Evolutionary conservation across 2,888 invertebrate species (phyloP), one percentile per base, ranked within the genome.

Genomic region (Deilephila elpenor): DNA sequence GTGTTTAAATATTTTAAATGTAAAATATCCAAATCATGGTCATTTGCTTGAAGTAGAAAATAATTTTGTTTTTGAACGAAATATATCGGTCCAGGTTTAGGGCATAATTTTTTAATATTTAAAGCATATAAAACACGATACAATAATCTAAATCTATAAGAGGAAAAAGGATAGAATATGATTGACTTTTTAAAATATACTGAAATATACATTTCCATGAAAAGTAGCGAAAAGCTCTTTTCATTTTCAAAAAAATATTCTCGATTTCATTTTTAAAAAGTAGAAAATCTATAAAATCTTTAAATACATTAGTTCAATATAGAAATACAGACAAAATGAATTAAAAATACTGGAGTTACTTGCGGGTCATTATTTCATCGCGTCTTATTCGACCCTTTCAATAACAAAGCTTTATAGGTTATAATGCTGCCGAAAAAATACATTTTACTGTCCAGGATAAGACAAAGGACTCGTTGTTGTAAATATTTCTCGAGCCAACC

Each of bases 341-440:
- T 67, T 67, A 6, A 25, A 64, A n/a, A 44, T 37, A 44, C 34
- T 14, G n/a, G 34, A n/a, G 20, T 37, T 14, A 11, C 44, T 20
- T 14, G 3, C 20, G 51, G 6, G 37, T 20, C 17, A 17, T 25
- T 37, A 37, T n/a, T 37, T n/a, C 5, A 51, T 8, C 67, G 67
- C 17, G 67, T 51, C 67, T 44, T 29, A 44, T 67, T 67, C 67
- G 72, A 72, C 64, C 72, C 62, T 64, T 67, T n/a, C 62, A 72
- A 74, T 71, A 62, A 74, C 70, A 61, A 75, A 75, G 71, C 62
- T 59, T 76, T 71, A 59, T 71, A 59, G n/a, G 72, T 60, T 44
- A 86, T 81, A 82, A 94, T 94, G 94, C 81, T 93, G 67, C 83
- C 81, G 37, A 89, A 86, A 84, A 89, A 89, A 76, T 85, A 84